phyloP scores from a whole-genome alignment of 2,797 vertebrate genomes.

The Sciaenops ocellatus region DNA sequence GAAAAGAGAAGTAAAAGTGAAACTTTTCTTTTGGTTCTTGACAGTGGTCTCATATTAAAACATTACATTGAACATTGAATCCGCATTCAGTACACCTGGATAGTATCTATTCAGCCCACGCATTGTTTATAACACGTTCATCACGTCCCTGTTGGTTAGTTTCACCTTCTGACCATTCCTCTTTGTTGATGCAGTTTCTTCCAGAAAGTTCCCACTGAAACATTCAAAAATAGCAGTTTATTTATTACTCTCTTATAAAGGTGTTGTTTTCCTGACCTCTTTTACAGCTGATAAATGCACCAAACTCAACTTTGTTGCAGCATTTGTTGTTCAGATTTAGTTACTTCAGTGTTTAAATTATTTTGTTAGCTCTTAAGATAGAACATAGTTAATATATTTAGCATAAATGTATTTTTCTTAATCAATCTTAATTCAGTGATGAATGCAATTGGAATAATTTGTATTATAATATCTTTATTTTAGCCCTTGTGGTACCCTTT shows the following conservation, averaged over 20 bases:
- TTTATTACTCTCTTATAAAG: neutral
- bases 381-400: neutral
- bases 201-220: neutral
- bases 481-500: too few relatives aligned
- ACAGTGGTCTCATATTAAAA: neutral
- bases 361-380: neutral
- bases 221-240: neutral
- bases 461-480: too few relatives aligned
- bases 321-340: neutral
- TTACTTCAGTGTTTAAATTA: neutral
- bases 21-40: neutral
- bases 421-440: too few relatives aligned
- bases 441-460: too few relatives aligned
- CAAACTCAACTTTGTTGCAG: neutral
- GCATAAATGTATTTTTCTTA: too few relatives aligned
- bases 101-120: neutral
- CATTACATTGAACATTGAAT: too few relatives aligned
- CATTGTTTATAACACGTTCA: neutral
- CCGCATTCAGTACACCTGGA: neutral
- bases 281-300: neutral
- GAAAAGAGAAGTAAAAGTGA: neutral
- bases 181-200: neutral
- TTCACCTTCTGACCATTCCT: neutral
- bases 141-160: neutral
- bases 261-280: neutral